Base-by-base conservation (phyloP, 2,888 invertebrate species). In the Operophtera brumata region DNA sequence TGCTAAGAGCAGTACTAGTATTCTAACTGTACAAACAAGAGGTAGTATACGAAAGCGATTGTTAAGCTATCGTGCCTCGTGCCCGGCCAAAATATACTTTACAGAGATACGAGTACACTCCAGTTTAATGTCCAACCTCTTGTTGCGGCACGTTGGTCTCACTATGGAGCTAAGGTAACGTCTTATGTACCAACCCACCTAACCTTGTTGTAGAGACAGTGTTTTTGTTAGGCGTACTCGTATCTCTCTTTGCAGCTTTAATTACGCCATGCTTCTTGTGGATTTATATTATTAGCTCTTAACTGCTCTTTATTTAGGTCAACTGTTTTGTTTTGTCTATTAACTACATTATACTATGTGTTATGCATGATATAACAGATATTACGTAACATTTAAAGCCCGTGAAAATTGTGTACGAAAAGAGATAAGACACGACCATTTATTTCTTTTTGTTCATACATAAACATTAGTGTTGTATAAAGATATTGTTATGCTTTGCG, bases 11-110 rank as follows among this genome's bases (percentile, higher is more conserved):
- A 28, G 57, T 46, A 41, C 20, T 75, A 73, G 71, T 77, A 71
- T 76, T 72, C 62, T 69, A 71, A 70, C 66, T 69, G 73, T 74
- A 66, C 66, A 78, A 74, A 82, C 78, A 79, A 82, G 78, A 78
- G 80, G 69, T 71, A 75, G 20, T 20, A 75, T 73, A 70, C 65
- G 63, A 70, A 73, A 75, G 73, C 77, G 73, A 80, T 78, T 78
- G 78, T 75, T 67, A 64, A 70, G 73, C 79, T 76, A 77, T 78
- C 74, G 69, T 73, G 64, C 59, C 64, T 64, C 66, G 64, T 61
- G 72, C 70, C 69, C 70, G 67, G 70, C 70, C 71, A 80, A 79
- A 82, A 4, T 83, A 80, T 82, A 82, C 72, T 81, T 77, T 72
- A 71, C 70, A 70, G 74, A 80, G 79, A 81, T 80, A 80, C 75